Evolutionary conservation across 2,797 vertebrate genomes (phyloP).

Genomic region (Myotis daubentonii): DNA sequence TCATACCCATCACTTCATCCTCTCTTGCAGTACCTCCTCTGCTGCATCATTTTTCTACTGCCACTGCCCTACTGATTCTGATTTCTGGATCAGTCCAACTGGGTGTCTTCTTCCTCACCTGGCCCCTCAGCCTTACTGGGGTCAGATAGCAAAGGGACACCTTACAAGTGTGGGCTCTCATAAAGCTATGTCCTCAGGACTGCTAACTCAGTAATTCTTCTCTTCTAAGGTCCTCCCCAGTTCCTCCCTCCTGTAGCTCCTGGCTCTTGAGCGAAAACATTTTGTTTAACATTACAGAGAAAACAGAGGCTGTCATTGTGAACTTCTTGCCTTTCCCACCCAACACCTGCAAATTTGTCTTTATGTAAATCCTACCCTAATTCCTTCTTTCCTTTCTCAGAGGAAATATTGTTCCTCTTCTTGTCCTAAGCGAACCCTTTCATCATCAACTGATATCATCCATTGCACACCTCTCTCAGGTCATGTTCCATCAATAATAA

Average conservation of each 20-base stretch:
- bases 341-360: background rate
- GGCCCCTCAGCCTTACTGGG: background rate
- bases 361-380: background rate
- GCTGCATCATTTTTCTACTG: background rate
- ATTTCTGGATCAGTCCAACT: background rate
- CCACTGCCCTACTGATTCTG: background rate
- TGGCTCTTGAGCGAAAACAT: background rate
- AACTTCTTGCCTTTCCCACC: background rate
- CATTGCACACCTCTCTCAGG: background rate
- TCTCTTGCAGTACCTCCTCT: background rate
- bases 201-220: background rate
- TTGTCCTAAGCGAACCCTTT: background rate
- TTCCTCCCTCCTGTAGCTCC: background rate
- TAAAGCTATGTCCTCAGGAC: background rate
- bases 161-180: background rate
- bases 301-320: background rate
- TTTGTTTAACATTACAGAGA: background rate
- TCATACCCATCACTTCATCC: background rate
- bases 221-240: too few species aligned
- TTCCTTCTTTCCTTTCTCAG: background rate
- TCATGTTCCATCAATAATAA: background rate
- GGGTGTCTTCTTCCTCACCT: background rate
- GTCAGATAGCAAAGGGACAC: background rate
- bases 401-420: background rate
- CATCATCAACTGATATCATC: background rate